A percentile compares a stretch with the other conserved stretches of the same genome.
Evolutionary conservation across 2,797 vertebrate species (phyloP).

Genomic region (Molossus alvarezi): DNA sequence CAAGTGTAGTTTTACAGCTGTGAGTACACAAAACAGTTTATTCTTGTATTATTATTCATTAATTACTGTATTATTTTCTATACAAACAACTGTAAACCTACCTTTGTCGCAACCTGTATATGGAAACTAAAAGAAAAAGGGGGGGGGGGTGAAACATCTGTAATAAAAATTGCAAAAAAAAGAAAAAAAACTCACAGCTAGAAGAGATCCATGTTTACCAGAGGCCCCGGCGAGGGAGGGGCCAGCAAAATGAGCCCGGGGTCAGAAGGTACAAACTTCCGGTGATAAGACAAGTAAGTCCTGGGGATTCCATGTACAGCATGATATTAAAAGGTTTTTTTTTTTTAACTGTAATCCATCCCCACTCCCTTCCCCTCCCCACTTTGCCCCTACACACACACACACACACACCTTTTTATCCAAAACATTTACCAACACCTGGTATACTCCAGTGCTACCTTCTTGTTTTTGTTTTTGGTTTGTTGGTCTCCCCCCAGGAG

Average conservation of each 20-base stretch:
- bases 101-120: not conserved
- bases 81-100: not conserved
- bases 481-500: not conserved
- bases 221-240: not conserved
- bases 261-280: not conserved
- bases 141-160: too few species aligned
- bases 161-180: too few species aligned
- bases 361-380: not conserved
- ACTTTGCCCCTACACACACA: not conserved
- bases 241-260: too few species aligned
- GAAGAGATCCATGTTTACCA: not conserved
- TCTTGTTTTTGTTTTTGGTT: not conserved
- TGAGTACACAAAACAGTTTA: not conserved
- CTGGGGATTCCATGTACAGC: not conserved
- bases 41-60: not conserved
- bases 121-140: not conserved
- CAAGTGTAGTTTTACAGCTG: not conserved
- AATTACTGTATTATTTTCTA: not conserved
- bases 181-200: not conserved
- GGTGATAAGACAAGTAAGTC: not conserved
- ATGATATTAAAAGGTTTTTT: not conserved
- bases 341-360: not conserved
- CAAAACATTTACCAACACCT: not conserved
- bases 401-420: not conserved
- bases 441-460: not conserved